Conservation (phyloP, 2,113 vertebrate genomes). For the Heterotilapia buettikoferi region DNA sequence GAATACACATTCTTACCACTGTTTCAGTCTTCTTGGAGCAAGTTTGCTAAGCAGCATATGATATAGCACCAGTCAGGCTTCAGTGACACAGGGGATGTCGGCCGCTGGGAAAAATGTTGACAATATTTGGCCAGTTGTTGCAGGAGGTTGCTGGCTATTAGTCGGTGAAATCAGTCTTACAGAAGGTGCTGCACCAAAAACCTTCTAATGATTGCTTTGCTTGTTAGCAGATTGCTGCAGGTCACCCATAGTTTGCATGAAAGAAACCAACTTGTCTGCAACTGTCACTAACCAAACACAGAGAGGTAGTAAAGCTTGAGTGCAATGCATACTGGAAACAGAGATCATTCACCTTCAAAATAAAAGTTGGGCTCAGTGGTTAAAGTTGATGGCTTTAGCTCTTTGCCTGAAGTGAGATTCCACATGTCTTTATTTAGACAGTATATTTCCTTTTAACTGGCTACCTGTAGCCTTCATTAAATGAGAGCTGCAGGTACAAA, state of each 20-base stretch:
- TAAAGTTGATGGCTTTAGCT: slow-evolving; percentile 7
- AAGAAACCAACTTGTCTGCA: not conserved
- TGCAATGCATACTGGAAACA: rapidly evolving
- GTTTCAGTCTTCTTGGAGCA: too few species aligned
- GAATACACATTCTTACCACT: too few species aligned
- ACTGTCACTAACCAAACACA: not conserved
- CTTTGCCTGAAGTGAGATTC: not conserved
- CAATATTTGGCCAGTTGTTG: too few species aligned
- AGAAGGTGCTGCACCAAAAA: not conserved
- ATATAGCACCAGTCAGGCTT: too few species aligned
- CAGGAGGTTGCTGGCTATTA: not conserved
- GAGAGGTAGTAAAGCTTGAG: rapidly evolving
- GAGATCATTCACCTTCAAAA: not conserved
- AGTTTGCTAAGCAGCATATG: too few species aligned
- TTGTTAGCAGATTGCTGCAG: not conserved
- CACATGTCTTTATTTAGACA: not conserved
- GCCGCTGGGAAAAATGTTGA: too few species aligned
- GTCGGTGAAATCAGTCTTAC: not conserved
- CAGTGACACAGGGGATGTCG: too few species aligned
- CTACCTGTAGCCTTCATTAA: not conserved
- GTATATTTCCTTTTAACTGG: not conserved
- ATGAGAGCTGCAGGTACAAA: not conserved
- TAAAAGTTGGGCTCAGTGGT: not conserved
- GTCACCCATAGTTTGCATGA: not conserved
- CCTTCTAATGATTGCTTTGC: not conserved